Percentiles rank a stretch among this genome's conserved stretches.
Evolutionary conservation across 2,797 vertebrate genomes (phyloP).

Genomic region (Arctocebus calabarensis): DNA sequence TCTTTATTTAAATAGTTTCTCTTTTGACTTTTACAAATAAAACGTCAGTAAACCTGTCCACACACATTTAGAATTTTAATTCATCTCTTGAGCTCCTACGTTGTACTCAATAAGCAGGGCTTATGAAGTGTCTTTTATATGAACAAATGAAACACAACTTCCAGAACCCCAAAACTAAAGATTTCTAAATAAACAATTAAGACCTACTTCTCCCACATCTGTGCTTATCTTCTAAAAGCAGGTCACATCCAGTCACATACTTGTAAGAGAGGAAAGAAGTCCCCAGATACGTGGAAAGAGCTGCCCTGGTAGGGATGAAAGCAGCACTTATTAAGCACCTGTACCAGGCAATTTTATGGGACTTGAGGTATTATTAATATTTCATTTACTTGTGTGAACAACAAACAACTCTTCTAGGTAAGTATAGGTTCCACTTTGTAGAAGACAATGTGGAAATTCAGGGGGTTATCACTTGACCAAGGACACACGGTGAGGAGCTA

Average conservation of each 20-base stretch:
- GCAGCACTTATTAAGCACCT: accelerated
- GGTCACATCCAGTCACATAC: too few species aligned
- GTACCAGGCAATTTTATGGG: accelerated
- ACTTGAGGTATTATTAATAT: background rate
- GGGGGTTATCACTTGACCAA: background rate
- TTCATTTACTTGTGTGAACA: background rate
- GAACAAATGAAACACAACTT: background rate
- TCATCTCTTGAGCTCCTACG: background rate
- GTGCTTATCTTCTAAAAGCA: background rate
- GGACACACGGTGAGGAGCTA: background rate
- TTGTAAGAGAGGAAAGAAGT: background rate
- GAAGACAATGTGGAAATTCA: background rate
- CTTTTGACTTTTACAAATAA: background rate
- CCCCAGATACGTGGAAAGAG: background rate
- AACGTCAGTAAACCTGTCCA: background rate
- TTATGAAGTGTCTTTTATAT: background rate
- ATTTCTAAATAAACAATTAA: background rate
- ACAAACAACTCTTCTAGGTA: background rate
- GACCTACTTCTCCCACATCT: background rate
- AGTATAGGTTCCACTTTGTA: accelerated
- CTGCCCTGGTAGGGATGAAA: background rate
- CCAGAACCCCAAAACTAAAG: background rate
- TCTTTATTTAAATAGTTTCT: background rate
- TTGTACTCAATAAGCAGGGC: background rate
- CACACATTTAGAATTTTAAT: background rate